Conservation (phyloP, 2,113 vertebrate species). For the Chinchilla lanigera region DNA sequence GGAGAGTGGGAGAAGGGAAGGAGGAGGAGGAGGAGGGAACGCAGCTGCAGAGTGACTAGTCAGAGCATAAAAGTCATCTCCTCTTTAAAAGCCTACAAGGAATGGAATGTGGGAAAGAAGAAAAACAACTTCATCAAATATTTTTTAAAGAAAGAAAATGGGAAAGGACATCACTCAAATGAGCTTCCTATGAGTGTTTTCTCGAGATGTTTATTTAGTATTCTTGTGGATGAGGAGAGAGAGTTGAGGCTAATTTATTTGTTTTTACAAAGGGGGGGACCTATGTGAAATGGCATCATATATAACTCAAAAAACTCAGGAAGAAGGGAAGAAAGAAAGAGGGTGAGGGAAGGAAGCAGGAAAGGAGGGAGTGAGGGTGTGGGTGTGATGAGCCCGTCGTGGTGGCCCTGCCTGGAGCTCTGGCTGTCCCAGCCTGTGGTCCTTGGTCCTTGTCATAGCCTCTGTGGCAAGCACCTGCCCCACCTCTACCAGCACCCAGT, state of each 20-base stretch:
- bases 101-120: not conserved
- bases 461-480: not conserved
- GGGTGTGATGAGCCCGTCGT: accelerated
- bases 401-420: not conserved
- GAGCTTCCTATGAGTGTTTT: not conserved
- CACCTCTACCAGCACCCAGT: not conserved
- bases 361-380: too few relatives aligned
- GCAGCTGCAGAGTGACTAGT: not conserved
- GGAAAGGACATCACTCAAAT: not conserved
- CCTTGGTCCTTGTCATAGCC: too few relatives aligned
- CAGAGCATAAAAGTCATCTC: not conserved
- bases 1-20: not conserved
- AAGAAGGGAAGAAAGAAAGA: not conserved
- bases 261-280: not conserved
- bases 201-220: not conserved
- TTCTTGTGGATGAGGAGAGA: not conserved
- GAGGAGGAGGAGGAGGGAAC: not conserved
- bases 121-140: not conserved
- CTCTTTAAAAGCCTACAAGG: not conserved
- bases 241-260: not conserved
- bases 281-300: not conserved
- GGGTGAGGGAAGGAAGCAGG: not conserved
- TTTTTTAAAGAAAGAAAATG: not conserved
- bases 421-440: not conserved
- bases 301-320: not conserved